Percentiles rank a stretch among this genome's conserved stretches.
These are phyloP conservation scores for Nannobrachium achirus DNA, from an alignment of 2,113 vertebrate species.

Conservation along the genomic window DNA sequence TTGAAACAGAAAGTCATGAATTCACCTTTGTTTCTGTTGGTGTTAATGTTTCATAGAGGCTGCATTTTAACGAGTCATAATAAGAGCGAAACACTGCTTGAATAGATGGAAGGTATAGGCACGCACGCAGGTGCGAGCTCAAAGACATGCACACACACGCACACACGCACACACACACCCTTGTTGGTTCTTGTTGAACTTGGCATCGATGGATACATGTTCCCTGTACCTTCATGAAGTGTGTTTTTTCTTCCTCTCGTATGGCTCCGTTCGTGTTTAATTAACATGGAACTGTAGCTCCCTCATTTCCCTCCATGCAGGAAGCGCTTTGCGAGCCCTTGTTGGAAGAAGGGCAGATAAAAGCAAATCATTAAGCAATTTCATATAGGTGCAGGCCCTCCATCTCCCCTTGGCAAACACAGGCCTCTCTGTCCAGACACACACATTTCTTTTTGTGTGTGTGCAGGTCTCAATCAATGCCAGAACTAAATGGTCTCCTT, in stretches of 20 bases:
- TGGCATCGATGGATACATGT: neutral
- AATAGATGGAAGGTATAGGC: too few relatives aligned
- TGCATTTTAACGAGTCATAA: neutral
- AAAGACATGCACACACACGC: neutral
- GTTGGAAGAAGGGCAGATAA: slow-evolving; percentile 44
- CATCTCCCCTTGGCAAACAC: slow-evolving; percentile 16
- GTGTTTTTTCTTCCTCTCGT: slow-evolving; percentile 5
- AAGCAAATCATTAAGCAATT: slow-evolving; percentile 63
- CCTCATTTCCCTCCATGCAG: slow-evolving; percentile 19
- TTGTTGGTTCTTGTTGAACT: neutral
- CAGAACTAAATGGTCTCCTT: neutral
- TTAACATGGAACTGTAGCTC: slow-evolving; percentile 44
- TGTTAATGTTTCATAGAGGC: neutral
- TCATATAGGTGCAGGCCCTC: slow-evolving; percentile 25
- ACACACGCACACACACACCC: neutral
- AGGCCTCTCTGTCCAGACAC: neutral
- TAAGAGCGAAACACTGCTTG: too few relatives aligned
- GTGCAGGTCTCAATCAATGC: neutral
- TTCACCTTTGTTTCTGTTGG: too few relatives aligned
- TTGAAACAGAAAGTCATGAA: neutral
- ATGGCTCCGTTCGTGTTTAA: slow-evolving; percentile 22
- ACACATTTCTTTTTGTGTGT: neutral
- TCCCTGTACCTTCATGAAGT: slow-evolving; percentile 10
- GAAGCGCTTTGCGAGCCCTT: slow-evolving; percentile 22
- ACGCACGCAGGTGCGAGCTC: too few relatives aligned